These are phyloP conservation scores for Maniola jurtina DNA, from an alignment of 1,140 invertebrate species.

Conservation along the genomic window DNA sequence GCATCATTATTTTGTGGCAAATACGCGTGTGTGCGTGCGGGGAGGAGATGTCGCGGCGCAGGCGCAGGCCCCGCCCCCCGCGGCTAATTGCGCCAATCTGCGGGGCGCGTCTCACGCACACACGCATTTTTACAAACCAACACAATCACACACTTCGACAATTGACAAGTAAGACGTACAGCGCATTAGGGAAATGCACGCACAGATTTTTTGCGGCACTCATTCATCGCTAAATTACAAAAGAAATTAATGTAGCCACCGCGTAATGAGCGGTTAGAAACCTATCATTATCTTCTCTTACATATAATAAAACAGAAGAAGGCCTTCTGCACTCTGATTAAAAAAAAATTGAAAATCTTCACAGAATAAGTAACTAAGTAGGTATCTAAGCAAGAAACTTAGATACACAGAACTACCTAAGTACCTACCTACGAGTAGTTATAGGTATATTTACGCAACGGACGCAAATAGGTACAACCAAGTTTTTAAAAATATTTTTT, in stretches of 20 bases:
- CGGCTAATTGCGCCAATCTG: constrained; percentile 74
- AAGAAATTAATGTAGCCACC: constrained; percentile 42
- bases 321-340: constrained; percentile 3
- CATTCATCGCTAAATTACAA: constrained; percentile 53
- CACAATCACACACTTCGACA: constrained; percentile 32
- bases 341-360: constrained; percentile 2
- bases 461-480: not conserved
- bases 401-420: no score
- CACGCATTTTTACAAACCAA: constrained; percentile 38
- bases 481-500: not conserved
- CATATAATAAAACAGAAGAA: constrained; percentile 2
- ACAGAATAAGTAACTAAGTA: no score
- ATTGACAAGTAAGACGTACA: constrained; percentile 27
- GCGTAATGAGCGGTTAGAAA: constrained; percentile 35
- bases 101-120: constrained; percentile 53
- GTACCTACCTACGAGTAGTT: no score
- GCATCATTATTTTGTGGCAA: constrained; percentile 56
- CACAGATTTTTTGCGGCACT: constrained; percentile 45
- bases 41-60: constrained; percentile 62
- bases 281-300: constrained; percentile 19
- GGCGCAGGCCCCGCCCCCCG: constrained; percentile 62
- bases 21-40: constrained; percentile 39
- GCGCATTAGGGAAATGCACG: constrained; percentile 52
- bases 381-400: no score
- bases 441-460: no score